These are phyloP conservation scores for Lithophane leautieri DNA, from an alignment of 2,888 invertebrate species.

Conservation along the genomic window DNA sequence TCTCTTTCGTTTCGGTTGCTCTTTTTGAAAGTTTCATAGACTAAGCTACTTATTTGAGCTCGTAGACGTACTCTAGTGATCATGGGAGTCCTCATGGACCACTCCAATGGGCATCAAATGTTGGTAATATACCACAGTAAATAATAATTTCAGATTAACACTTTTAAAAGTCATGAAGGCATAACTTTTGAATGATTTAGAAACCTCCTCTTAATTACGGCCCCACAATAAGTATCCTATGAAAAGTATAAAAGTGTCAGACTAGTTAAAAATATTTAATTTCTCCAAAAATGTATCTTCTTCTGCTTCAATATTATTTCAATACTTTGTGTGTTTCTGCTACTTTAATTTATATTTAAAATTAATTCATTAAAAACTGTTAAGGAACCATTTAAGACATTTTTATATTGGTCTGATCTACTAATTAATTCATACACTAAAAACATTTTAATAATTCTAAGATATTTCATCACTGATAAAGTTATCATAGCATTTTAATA, in stretches of 20 bases:
- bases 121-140: slow-evolving; percentile 36
- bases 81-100: slow-evolving; percentile 31
- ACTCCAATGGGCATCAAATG: slow-evolving; percentile 38
- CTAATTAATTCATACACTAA: not conserved
- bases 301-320: not conserved
- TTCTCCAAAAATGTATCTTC: not conserved
- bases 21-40: slow-evolving; percentile 36
- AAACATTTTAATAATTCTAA: not conserved
- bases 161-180: slow-evolving; percentile 2
- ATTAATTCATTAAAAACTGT: not conserved
- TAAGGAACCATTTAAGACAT: not conserved
- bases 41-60: not conserved
- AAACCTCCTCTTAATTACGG: not conserved
- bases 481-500: slow-evolving; percentile 2
- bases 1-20: slow-evolving; percentile 32
- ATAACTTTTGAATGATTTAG: slow-evolving; percentile 1
- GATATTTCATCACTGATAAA: slow-evolving; percentile 6
- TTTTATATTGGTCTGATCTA: slow-evolving; percentile 5
- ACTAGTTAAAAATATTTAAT: not conserved
- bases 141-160: not conserved
- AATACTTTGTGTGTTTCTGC: not conserved
- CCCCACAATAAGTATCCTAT: not conserved
- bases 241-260: not conserved
- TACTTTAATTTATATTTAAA: not conserved
- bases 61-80: slow-evolving; percentile 15